Percentiles rank a stretch among this genome's conserved stretches.
Conservation (phyloP, 2,113 vertebrate species). For the Peromyscus californicus region DNA sequence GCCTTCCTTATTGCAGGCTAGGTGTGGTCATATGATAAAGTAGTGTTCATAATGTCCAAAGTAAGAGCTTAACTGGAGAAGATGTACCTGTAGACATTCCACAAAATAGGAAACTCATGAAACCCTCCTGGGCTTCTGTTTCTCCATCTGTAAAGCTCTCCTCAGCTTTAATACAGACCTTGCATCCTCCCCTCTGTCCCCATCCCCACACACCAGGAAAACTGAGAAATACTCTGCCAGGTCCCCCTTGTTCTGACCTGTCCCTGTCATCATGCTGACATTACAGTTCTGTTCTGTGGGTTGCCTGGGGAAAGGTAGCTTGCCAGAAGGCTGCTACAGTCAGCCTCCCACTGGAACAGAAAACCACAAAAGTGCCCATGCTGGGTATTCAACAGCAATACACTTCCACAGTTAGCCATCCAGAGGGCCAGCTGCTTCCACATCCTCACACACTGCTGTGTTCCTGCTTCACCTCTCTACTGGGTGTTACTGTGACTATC, state of each 20-base stretch:
- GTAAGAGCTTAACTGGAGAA: neutral
- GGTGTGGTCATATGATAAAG: neutral
- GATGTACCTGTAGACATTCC: neutral
- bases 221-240: neutral
- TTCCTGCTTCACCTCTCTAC: neutral
- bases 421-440: neutral
- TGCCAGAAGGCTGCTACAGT: neutral
- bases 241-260: neutral
- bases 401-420: neutral
- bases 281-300: neutral
- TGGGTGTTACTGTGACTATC: neutral
- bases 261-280: neutral
- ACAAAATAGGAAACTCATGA: neutral
- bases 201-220: neutral
- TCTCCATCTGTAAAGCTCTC: neutral
- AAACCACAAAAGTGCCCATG: neutral
- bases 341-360: neutral
- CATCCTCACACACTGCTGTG: neutral
- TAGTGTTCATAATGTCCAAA: neutral
- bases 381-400: neutral
- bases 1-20: neutral
- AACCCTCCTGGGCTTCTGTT: neutral
- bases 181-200: too few relatives aligned
- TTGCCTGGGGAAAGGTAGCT: neutral
- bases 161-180: neutral